These are phyloP conservation scores for Dolichotis patagonum DNA, from an alignment of 2,113 vertebrate genomes.

Conservation along the genomic window DNA sequence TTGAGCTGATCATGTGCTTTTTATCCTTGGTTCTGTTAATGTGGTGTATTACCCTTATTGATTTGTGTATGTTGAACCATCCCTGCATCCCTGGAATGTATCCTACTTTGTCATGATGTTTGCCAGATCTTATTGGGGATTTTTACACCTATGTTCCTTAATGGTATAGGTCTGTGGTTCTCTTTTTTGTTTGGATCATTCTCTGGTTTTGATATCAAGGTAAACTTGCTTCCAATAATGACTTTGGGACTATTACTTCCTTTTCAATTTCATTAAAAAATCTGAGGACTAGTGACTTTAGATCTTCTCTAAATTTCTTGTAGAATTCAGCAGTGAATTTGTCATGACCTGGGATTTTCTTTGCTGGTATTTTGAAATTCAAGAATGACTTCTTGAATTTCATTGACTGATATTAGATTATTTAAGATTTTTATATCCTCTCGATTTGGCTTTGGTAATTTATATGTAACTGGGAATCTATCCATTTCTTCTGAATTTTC, in stretches of 20 bases:
- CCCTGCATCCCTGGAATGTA: background rate
- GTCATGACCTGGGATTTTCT: background rate
- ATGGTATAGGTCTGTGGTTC: background rate
- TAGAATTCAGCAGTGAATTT: background rate
- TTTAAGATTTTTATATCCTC: background rate
- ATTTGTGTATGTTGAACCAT: background rate
- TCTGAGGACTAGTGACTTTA: background rate
- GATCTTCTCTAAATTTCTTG: background rate
- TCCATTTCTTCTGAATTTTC: background rate
- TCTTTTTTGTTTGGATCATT: background rate
- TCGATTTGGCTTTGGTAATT: background rate
- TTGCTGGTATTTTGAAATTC: background rate
- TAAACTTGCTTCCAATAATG: background rate
- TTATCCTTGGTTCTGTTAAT: background rate
- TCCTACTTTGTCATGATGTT: background rate
- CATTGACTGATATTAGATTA: background rate
- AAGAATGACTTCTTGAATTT: background rate
- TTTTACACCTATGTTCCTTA: background rate
- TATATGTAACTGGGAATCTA: background rate
- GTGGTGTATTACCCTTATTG: background rate
- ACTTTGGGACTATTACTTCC: background rate
- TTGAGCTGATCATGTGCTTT: background rate
- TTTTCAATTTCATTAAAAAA: background rate
- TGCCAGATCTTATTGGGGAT: background rate
- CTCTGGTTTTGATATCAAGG: background rate